phyloP scores from a whole-genome alignment of 2,888 invertebrate genomes.

The Pandemis heparana region DNA sequence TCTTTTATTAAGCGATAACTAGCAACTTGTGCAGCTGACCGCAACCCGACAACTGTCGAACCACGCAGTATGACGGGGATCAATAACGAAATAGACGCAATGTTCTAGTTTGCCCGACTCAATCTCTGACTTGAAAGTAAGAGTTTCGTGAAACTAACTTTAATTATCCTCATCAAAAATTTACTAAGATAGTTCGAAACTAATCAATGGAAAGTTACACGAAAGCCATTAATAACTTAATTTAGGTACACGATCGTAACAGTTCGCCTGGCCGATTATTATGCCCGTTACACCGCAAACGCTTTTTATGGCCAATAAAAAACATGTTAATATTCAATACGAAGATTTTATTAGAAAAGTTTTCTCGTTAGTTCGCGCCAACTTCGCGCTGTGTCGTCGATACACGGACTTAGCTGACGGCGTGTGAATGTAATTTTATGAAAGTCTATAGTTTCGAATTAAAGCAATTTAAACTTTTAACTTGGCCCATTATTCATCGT shows the following conservation, averaged over 20 bases:
- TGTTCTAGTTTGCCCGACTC: background rate
- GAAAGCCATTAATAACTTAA: slow-evolving; percentile 53
- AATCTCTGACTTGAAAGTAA: background rate
- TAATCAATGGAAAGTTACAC: slow-evolving; percentile 54
- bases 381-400: slow-evolving; percentile 55
- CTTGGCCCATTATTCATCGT: slow-evolving; percentile 24
- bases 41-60: too few species aligned
- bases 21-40: too few species aligned
- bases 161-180: slow-evolving; percentile 28
- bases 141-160: background rate
- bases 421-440: slow-evolving; percentile 39
- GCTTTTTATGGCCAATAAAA: slow-evolving; percentile 71
- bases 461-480: slow-evolving; percentile 41
- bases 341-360: slow-evolving; percentile 76
- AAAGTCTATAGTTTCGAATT: slow-evolving; percentile 38
- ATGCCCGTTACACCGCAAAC: slow-evolving; percentile 59
- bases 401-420: slow-evolving; percentile 50
- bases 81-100: too few species aligned
- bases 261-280: slow-evolving; percentile 63
- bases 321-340: slow-evolving; percentile 79
- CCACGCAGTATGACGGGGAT: too few species aligned
- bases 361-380: slow-evolving; percentile 69
- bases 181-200: slow-evolving; percentile 50
- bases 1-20: too few species aligned
- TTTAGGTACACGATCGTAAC: slow-evolving; percentile 52